Evolutionary conservation across 2,888 invertebrate genomes (phyloP), one percentile per base, ranked within the genome.

Genomic region (Trichacis sp.): DNA sequence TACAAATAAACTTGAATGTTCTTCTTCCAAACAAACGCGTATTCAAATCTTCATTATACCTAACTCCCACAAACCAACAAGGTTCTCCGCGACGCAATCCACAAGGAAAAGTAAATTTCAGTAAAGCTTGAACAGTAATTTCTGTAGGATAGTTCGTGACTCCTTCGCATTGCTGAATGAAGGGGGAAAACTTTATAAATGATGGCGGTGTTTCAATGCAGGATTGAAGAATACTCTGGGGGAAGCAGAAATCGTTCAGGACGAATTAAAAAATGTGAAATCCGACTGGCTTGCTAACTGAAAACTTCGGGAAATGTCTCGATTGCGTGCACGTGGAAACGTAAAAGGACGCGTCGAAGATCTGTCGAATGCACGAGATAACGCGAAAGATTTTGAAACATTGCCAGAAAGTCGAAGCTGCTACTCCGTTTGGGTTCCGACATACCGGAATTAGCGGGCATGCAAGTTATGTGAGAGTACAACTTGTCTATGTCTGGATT

Each of bases 401-500:
- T 18, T 55, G 47, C 55, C 55, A 55, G 54, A 55, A 54, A 46
- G 40, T 55, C 47, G 24, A 24, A 48, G 43, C 36, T 18, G 17
- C 49, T 33, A 43, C 17, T 5, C n/a, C 9, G 19, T 42, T 29
- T 18, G 42, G 48, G 40, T 42, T 49, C 19, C 42, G 30, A 76
- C 75, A 74, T 75, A 74, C 66, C 64, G 64, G 75, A 76, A 77
- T 77, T 75, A 77, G 76, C 71, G 67, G 61, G 55, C 69, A 18
- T 18, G 24, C 14, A 46, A 18, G 46, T 46, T 24, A 24, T 46
- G 24, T 24, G 24, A 24, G 46, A n/a, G 29, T 46, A 14, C 65
- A 63, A 52, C 63, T 59, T 70, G 73, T 71, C 73, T 70, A 68
- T 68, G 73, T 71, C 71, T 66, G 76, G 72, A 78, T 77, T 78